phyloP scores from a whole-genome alignment of 2,113 vertebrate species.

The Romanogobio albipinnatus region DNA sequence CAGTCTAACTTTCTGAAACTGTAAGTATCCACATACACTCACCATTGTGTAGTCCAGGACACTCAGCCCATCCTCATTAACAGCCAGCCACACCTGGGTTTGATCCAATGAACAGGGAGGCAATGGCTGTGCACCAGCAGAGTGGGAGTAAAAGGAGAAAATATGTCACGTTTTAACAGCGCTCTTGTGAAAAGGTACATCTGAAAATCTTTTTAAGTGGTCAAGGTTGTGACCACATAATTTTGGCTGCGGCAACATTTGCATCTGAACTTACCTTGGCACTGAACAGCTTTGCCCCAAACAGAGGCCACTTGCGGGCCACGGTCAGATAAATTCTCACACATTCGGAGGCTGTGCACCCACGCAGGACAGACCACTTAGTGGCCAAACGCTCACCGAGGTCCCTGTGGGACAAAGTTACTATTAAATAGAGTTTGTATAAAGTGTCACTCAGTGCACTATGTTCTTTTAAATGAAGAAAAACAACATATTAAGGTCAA shows the following conservation, averaged over 20 bases:
- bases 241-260: neutral
- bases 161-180: constrained; percentile 14
- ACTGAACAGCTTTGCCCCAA: constrained; percentile 85
- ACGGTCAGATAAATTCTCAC: constrained; percentile 87
- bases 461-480: neutral
- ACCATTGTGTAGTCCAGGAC: constrained; percentile 87
- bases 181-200: neutral
- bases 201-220: constrained; percentile 8
- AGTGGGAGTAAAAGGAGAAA: constrained; percentile 10
- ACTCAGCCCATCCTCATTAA: constrained; percentile 87
- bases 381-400: constrained; percentile 77
- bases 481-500: neutral
- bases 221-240: neutral
- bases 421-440: neutral
- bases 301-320: constrained; percentile 87
- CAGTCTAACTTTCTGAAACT: neutral
- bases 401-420: constrained; percentile 70
- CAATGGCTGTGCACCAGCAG: constrained; percentile 73
- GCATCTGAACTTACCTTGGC: constrained; percentile 77
- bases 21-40: constrained; percentile 50
- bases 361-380: constrained; percentile 85
- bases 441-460: neutral
- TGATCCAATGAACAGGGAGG: constrained; percentile 78
- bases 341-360: constrained; percentile 83
- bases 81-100: constrained; percentile 84